Percentiles rank a stretch among this genome's conserved stretches.
phyloP scores from a whole-genome alignment of 1,140 invertebrate genomes.

The Diprion similis region DNA sequence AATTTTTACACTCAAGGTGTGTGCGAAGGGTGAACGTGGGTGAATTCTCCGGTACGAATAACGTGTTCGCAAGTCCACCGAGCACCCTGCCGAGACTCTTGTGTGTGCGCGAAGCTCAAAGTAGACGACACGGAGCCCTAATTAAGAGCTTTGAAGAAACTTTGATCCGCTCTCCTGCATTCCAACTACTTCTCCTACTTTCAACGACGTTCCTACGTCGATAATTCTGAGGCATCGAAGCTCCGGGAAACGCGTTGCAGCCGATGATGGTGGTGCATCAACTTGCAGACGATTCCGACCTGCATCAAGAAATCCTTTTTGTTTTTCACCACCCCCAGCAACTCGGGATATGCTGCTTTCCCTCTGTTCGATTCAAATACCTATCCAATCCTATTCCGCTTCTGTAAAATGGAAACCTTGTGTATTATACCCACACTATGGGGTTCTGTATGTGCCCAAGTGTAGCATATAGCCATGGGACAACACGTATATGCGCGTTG shows the following conservation, averaged over 20 bases:
- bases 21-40: too few species aligned
- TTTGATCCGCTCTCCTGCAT: neutral
- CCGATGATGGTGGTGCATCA: too few species aligned
- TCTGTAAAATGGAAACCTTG: too few species aligned
- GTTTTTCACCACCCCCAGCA: neutral
- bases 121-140: neutral
- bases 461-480: too few species aligned
- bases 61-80: too few species aligned
- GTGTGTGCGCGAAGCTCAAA: neutral
- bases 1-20: neutral
- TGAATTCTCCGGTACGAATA: too few species aligned
- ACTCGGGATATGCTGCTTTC: neutral
- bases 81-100: neutral
- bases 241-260: neutral
- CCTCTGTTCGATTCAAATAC: neutral
- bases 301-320: neutral
- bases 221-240: neutral
- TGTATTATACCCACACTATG: too few species aligned
- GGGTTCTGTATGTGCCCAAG: too few species aligned
- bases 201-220: neutral
- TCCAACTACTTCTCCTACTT: constrained; percentile 1
- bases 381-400: too few species aligned
- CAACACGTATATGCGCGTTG: too few species aligned
- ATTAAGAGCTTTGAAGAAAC: constrained; percentile 1
- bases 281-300: neutral